phyloP scores from a whole-genome alignment of 53 echinoderm and acorn worm genomes.

The Echinarachnius parma region DNA sequence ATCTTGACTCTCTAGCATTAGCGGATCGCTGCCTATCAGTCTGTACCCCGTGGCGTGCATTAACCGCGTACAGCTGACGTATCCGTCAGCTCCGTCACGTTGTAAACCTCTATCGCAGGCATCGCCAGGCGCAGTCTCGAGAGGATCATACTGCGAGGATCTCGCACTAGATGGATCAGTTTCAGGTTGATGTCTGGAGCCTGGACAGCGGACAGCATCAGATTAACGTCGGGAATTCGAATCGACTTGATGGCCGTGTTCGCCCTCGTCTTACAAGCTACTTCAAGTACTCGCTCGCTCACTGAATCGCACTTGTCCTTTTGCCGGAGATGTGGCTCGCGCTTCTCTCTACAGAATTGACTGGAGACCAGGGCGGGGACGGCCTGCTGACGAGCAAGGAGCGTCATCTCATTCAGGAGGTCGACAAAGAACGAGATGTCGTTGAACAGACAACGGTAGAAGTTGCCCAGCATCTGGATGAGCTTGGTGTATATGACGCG shows the following conservation, averaged over 20 bases:
- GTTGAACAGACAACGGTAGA: constrained; percentile 64
- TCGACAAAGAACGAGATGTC: constrained; percentile 54
- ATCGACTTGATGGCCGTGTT: constrained; percentile 69
- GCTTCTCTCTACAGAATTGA: constrained; percentile 29
- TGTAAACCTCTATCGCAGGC: constrained; percentile 21
- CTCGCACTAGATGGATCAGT: constrained; percentile 83
- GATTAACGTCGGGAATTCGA: constrained; percentile 66
- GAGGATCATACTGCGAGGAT: constrained; percentile 79
- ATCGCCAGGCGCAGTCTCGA: constrained; percentile 59
- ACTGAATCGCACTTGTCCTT: constrained; percentile 43
- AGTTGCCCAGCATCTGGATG: constrained; percentile 52
- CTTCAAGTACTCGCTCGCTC: constrained; percentile 16
- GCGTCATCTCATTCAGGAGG: constrained; percentile 26
- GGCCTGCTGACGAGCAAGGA: constrained; percentile 27
- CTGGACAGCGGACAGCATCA: constrained; percentile 54
- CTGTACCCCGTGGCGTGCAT: constrained; percentile 73
- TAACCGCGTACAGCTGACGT: constrained; percentile 55
- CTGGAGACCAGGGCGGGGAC: constrained; percentile 45
- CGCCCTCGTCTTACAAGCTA: constrained; percentile 46
- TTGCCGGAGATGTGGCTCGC: not conserved
- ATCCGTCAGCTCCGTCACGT: constrained; percentile 45
- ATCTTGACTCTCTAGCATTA: constrained; percentile 6
- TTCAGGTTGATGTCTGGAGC: constrained; percentile 58
- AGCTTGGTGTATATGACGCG: constrained; percentile 50
- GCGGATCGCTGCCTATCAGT: constrained; percentile 12